A percentile compares a stretch with the other conserved stretches of the same genome.
phyloP scores from a whole-genome alignment of 2,888 invertebrate species.

The Eupithecia subfuscata region DNA sequence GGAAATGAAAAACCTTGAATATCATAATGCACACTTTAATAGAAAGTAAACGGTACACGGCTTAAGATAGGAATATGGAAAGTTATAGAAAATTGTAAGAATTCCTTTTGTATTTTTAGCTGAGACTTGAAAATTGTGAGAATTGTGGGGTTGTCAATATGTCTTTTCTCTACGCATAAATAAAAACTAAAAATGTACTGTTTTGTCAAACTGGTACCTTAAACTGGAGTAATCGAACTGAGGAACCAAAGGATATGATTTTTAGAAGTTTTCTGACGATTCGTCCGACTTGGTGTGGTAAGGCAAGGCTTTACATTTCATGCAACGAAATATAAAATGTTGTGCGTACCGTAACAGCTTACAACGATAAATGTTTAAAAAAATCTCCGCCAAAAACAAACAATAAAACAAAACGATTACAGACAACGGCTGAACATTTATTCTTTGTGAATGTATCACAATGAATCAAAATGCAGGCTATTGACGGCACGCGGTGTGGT shows the following conservation, averaged over 20 bases:
- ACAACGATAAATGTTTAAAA: too few relatives aligned
- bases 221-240: too few relatives aligned
- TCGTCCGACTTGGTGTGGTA: too few relatives aligned
- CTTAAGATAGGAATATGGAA: background rate
- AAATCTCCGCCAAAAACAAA: background rate
- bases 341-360: too few relatives aligned
- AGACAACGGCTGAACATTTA: background rate
- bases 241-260: too few relatives aligned
- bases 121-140: background rate
- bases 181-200: too few relatives aligned
- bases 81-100: background rate
- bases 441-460: slow-evolving; percentile 5
- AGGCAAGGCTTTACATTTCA: background rate
- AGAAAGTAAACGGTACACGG: slow-evolving; percentile 2
- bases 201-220: too few relatives aligned
- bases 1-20: slow-evolving; percentile 8
- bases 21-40: background rate
- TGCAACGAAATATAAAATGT: background rate
- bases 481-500: background rate
- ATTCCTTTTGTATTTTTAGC: background rate
- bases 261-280: too few relatives aligned
- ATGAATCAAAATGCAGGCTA: slow-evolving; percentile 1
- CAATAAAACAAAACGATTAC: background rate
- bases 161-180: background rate
- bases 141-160: background rate